Percentiles rank a stretch among this genome's conserved stretches.
phyloP scores from a whole-genome alignment of 2,113 vertebrate species.

The Acanthisitta chloris region DNA sequence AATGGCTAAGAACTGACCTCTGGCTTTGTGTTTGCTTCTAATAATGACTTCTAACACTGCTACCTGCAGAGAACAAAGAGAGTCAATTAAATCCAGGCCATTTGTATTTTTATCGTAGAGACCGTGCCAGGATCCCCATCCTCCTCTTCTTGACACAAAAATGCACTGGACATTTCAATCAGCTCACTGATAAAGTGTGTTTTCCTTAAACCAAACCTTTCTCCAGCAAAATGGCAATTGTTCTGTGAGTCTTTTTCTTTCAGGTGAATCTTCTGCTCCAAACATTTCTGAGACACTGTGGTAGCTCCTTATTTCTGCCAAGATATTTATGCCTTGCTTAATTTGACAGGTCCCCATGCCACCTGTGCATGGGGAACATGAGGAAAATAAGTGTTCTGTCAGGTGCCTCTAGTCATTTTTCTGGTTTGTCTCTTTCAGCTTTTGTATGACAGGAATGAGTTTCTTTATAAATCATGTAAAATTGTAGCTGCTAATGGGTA shows the following conservation, averaged over 20 bases:
- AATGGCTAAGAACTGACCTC: not conserved
- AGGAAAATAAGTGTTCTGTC: slow-evolving; percentile 36
- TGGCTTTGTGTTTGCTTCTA: slow-evolving; percentile 1
- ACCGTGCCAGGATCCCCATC: not conserved
- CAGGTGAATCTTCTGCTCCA: not conserved
- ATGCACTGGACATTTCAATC: not conserved
- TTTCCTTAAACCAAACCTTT: not conserved
- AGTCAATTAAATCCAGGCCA: not conserved
- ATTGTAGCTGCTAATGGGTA: not conserved
- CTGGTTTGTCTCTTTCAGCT: not conserved
- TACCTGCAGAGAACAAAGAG: slow-evolving; percentile 16
- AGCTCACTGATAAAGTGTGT: not conserved
- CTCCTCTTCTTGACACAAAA: not conserved
- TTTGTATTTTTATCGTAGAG: not conserved
- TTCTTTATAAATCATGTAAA: not conserved
- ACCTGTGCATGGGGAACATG: not conserved
- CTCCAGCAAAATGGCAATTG: not conserved
- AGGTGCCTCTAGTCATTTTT: slow-evolving; percentile 4
- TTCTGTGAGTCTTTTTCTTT: not conserved
- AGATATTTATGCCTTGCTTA: not conserved
- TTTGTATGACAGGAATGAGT: not conserved
- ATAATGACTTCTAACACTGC: not conserved
- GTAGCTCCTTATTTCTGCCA: not conserved
- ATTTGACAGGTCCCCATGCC: slow-evolving; percentile 25
- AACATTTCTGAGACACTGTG: not conserved